phyloP scores from a whole-genome alignment of 2,888 invertebrate genomes.

The Stegophylla sp. region DNA sequence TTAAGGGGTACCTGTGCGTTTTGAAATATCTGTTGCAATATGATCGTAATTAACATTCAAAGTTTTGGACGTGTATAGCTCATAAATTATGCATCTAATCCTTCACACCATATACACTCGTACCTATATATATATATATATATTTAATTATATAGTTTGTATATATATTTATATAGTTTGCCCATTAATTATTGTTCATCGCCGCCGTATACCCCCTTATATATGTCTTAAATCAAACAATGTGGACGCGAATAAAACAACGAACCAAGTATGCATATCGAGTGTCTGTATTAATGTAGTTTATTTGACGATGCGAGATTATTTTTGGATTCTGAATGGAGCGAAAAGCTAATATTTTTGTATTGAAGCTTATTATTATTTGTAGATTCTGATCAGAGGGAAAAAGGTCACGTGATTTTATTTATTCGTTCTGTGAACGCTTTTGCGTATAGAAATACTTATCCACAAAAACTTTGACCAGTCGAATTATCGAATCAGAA shows the following conservation, averaged over 20 bases:
- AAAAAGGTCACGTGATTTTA: no score
- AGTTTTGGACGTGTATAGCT: slow-evolving; percentile 26
- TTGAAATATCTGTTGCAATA: neutral
- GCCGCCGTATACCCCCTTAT: no score
- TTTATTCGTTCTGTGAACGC: no score
- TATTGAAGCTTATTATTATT: no score
- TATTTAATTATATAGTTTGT: no score
- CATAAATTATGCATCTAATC: slow-evolving; percentile 21
- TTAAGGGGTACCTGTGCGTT: neutral
- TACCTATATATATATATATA: neutral
- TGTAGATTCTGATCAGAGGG: no score
- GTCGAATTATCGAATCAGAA: no score
- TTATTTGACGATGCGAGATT: no score
- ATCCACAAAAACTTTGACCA: no score
- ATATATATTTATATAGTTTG: neutral
- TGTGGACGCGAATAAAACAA: neutral
- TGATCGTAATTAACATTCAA: slow-evolving; percentile 12
- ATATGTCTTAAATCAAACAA: neutral
- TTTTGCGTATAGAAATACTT: slow-evolving; percentile 63
- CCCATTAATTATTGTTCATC: slow-evolving; percentile 29
- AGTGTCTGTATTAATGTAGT: neutral
- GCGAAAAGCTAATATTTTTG: no score
- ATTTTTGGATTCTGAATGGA: no score
- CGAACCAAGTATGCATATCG: neutral
- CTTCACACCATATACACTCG: neutral